A percentile compares a stretch with the other conserved stretches of the same genome.
phyloP scores from a whole-genome alignment of 2,113 vertebrate genomes.

The Glareola pratincola region DNA sequence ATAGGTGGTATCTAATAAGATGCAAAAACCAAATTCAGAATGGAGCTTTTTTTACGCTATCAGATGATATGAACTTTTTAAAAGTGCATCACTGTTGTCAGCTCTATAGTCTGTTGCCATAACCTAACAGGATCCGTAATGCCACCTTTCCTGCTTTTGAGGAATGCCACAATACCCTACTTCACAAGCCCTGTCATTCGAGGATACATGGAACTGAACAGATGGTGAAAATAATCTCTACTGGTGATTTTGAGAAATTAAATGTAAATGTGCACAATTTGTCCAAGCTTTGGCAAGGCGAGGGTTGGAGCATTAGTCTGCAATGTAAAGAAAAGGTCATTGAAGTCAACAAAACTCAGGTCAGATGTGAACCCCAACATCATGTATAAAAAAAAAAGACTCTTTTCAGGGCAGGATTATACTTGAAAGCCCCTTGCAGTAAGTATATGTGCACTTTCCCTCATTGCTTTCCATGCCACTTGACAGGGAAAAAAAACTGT shows the following conservation, averaged over 20 bases:
- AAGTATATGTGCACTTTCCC: fast-evolving
- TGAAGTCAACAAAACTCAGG: background rate
- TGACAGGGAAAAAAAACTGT: background rate
- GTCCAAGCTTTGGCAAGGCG: background rate
- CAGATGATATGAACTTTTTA: background rate
- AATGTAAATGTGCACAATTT: background rate
- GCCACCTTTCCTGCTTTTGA: background rate
- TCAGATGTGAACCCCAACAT: background rate
- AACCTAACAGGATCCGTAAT: background rate
- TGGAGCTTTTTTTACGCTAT: background rate
- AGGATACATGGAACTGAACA: background rate
- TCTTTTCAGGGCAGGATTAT: background rate
- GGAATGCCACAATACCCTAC: background rate
- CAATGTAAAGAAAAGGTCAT: background rate
- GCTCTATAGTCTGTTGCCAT: background rate
- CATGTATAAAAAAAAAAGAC: background rate
- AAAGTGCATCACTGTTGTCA: background rate
- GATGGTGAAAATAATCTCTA: background rate
- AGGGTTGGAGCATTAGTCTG: background rate
- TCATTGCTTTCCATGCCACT: background rate
- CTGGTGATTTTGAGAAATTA: background rate
- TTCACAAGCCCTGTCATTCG: background rate
- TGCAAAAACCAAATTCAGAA: background rate
- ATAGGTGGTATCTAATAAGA: background rate
- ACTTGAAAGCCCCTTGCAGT: background rate